Percentiles rank a stretch among this genome's conserved stretches.
Conservation (phyloP, 1,140 invertebrate genomes). For the Solen grandis region DNA sequence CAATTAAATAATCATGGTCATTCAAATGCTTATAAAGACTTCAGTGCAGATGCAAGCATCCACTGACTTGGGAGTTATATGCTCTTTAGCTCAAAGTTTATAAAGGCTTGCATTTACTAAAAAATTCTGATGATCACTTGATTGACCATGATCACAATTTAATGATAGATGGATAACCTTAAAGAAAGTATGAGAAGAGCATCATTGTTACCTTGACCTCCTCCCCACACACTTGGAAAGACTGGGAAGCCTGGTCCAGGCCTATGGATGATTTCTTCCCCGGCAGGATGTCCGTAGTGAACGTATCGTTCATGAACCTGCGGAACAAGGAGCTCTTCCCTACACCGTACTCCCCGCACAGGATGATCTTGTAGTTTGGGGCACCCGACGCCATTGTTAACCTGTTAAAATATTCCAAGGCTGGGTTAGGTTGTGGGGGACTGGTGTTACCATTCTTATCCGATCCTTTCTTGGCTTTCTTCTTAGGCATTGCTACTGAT, state of each 20-base stretch:
- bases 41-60: too few relatives aligned
- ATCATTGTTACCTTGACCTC: constrained; percentile 75
- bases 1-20: too few relatives aligned
- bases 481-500: constrained; percentile 6
- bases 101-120: too few relatives aligned
- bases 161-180: too few relatives aligned
- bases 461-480: constrained; percentile 7
- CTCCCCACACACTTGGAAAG: constrained; percentile 87
- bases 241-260: constrained; percentile 91
- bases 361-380: constrained; percentile 95
- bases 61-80: too few relatives aligned
- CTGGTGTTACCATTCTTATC: constrained; percentile 34
- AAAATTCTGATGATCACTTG: too few relatives aligned
- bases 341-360: constrained; percentile 97
- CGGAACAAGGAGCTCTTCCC: constrained; percentile 96
- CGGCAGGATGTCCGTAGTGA: constrained; percentile 83
- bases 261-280: constrained; percentile 92
- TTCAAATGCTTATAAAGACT: too few relatives aligned
- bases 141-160: too few relatives aligned
- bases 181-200: too few relatives aligned
- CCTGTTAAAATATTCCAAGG: constrained; percentile 57
- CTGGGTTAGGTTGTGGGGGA: not conserved
- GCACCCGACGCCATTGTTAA: constrained; percentile 81
- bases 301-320: constrained; percentile 93
- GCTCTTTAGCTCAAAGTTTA: too few relatives aligned